Percentiles rank a stretch among this genome's conserved stretches.
Conservation (phyloP, 53 echinoderm and acorn worm genomes). For the Echinometra lucunter region DNA sequence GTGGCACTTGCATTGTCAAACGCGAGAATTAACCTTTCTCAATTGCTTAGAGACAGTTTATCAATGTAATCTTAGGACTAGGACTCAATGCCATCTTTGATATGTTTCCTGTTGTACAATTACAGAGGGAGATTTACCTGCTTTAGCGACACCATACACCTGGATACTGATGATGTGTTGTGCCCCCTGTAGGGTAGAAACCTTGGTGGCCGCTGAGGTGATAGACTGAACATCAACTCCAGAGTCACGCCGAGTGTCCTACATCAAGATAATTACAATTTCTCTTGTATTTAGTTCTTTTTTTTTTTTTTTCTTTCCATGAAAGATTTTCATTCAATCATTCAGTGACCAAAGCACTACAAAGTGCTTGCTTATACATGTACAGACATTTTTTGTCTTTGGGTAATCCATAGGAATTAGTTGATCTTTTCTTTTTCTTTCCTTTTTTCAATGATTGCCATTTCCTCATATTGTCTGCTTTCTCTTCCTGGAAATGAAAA, state of each 20-base stretch:
- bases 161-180: conserved; percentile 82
- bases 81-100: too few relatives aligned
- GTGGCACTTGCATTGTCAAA: too few relatives aligned
- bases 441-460: too few relatives aligned
- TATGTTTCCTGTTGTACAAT: too few relatives aligned
- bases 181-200: conserved; percentile 58
- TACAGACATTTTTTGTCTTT: too few relatives aligned
- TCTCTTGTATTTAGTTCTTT: neutral
- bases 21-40: too few relatives aligned
- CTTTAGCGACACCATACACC: conserved; percentile 84
- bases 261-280: neutral
- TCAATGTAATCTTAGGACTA: too few relatives aligned
- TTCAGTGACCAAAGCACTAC: neutral
- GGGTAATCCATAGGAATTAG: too few relatives aligned
- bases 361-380: neutral
- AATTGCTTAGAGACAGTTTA: too few relatives aligned
- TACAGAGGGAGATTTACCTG: conserved; percentile 40
- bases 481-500: too few relatives aligned
- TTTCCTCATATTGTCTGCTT: too few relatives aligned
- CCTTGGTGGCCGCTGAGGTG: conserved; percentile 62
- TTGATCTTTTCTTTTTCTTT: too few relatives aligned
- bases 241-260: conserved; percentile 71
- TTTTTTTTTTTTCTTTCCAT: neutral
- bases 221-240: conserved; percentile 76
- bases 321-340: neutral